phyloP scores from a whole-genome alignment of 1,140 invertebrate genomes.

The Drosophila mojavensis region DNA sequence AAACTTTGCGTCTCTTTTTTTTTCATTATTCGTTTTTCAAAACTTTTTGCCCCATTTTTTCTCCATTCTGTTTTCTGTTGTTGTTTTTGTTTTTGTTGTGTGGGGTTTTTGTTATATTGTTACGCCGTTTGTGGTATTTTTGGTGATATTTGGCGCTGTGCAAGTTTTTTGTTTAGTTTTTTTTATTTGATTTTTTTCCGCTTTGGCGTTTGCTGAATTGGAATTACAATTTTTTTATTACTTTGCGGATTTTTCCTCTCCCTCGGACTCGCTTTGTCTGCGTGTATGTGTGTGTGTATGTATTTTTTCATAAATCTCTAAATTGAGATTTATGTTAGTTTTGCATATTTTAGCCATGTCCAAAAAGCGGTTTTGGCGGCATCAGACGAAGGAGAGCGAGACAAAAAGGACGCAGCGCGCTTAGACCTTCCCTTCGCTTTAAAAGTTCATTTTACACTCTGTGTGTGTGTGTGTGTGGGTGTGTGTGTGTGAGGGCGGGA shows the following conservation, averaged over 20 bases:
- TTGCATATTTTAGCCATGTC: conserved; percentile 82
- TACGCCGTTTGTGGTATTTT: conserved; percentile 65
- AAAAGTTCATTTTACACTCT: conserved; percentile 45
- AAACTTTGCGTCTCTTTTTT: conserved; percentile 28
- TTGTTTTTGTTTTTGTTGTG: conserved; percentile 19
- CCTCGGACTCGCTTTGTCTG: conserved; percentile 2
- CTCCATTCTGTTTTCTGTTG: background rate
- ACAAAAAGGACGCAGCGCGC: conserved; percentile 11
- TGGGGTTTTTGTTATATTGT: conserved; percentile 58
- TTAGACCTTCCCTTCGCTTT: conserved; percentile 51
- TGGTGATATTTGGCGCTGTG: conserved; percentile 70
- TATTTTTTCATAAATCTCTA: conserved; percentile 79
- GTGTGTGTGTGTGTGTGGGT: conserved; percentile 24
- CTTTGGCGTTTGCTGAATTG: conserved; percentile 58
- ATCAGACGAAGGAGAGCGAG: conserved; percentile 38
- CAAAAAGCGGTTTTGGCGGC: conserved; percentile 66
- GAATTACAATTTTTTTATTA: conserved; percentile 79
- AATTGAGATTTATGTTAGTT: conserved; percentile 83
- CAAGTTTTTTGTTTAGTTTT: conserved; percentile 58
- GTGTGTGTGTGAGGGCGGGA: conserved; percentile 29
- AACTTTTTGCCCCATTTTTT: conserved; percentile 2
- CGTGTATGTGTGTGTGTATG: conserved; percentile 15
- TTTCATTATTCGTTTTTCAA: conserved; percentile 28
- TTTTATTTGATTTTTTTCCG: conserved; percentile 24
- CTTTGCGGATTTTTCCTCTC: conserved; percentile 52